Evolutionary conservation across 1,140 invertebrate species (phyloP).

Genomic region (Charaxes varanes): DNA sequence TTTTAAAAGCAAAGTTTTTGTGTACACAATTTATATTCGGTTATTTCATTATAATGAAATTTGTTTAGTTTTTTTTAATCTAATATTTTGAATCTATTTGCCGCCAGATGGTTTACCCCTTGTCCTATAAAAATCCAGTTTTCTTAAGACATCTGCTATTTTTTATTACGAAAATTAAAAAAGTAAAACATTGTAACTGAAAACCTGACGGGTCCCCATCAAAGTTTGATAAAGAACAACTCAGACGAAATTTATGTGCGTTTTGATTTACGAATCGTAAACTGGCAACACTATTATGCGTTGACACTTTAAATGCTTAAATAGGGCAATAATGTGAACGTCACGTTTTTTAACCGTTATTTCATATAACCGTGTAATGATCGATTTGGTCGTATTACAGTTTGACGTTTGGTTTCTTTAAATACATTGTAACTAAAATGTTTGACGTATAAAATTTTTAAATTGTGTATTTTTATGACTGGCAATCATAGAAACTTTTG

Average conservation of each 20-base stretch:
- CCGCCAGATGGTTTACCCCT: too few relatives aligned
- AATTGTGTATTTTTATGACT: too few relatives aligned
- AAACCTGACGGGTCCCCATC: constrained; percentile 4
- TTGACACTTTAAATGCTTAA: constrained; percentile 30
- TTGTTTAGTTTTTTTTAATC: too few relatives aligned
- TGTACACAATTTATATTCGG: too few relatives aligned
- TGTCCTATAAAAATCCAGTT: too few relatives aligned
- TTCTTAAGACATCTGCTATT: neutral
- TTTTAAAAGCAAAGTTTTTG: too few relatives aligned
- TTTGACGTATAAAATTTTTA: too few relatives aligned
- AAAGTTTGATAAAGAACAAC: neutral
- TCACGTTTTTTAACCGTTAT: constrained; percentile 23
- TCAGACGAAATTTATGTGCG: constrained; percentile 22
- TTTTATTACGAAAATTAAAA: too few relatives aligned
- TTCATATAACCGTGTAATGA: constrained; percentile 17
- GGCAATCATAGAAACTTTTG: too few relatives aligned
- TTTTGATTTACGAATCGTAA: constrained; percentile 39
- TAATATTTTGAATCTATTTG: too few relatives aligned
- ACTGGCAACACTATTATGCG: constrained; percentile 34
- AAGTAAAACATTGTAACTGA: neutral
- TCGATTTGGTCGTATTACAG: constrained; percentile 21
- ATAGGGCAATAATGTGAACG: constrained; percentile 26
- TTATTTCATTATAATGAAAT: too few relatives aligned
- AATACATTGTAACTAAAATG: constrained; percentile 23
- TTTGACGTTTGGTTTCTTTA: constrained; percentile 9